A percentile compares a stretch with the other conserved stretches of the same genome.
Conservation (phyloP, 2,113 vertebrate genomes). For the Cacatua alba region DNA sequence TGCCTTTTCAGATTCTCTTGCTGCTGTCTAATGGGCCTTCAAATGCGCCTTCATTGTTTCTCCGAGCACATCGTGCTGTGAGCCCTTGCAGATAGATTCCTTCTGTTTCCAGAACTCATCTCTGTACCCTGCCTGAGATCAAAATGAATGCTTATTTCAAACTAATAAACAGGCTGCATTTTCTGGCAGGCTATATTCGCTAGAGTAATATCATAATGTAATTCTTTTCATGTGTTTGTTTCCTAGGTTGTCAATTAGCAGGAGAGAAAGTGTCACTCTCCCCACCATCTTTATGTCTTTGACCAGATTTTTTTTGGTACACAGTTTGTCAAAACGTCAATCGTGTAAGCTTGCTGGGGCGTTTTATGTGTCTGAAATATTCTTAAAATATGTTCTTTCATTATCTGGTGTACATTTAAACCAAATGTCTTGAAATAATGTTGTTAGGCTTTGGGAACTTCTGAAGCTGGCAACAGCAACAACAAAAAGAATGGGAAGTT, state of each 20-base stretch:
- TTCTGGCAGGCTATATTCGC: constrained; percentile 39
- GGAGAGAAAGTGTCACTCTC: constrained; percentile 47
- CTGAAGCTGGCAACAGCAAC: constrained; percentile 35
- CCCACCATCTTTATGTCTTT: constrained; percentile 27
- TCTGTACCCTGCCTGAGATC: background rate
- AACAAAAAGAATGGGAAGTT: background rate
- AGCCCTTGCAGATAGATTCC: background rate
- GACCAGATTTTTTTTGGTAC: background rate
- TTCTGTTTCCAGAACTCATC: background rate
- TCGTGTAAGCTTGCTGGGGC: background rate
- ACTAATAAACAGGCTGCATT: background rate
- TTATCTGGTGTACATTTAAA: constrained; percentile 45
- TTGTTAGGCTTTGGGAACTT: constrained; percentile 42
- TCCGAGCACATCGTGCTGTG: background rate
- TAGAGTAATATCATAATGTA: constrained; percentile 18
- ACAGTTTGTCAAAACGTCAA: constrained; percentile 54
- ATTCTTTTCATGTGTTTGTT: constrained; percentile 55
- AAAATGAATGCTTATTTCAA: constrained; percentile 2
- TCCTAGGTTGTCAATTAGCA: constrained; percentile 67
- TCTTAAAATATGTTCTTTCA: constrained; percentile 57
- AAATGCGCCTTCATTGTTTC: background rate
- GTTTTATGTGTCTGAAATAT: constrained; percentile 25
- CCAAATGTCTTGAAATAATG: constrained; percentile 21
- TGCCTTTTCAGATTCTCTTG: background rate
- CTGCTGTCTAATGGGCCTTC: background rate